Evolutionary conservation across 2,888 invertebrate species (phyloP), one percentile per base, ranked within the genome.

Genomic region (Drosophila melanosoma): DNA sequence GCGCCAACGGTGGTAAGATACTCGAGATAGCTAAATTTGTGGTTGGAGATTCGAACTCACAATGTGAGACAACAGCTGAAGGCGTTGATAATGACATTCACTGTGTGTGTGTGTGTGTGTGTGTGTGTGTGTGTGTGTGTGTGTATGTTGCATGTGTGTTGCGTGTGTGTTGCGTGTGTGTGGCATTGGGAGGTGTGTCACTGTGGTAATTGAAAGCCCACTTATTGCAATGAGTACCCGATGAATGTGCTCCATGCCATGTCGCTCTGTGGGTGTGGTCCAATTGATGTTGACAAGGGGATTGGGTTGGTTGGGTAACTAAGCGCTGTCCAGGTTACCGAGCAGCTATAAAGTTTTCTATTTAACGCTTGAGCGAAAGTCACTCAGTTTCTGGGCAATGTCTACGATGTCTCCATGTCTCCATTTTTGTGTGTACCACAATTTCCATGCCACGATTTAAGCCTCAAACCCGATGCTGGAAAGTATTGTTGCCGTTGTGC

Each of bases 131-230:
- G 29, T 29, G 29, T 20, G 15, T 7, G 48, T 17, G 29, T 29
- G 29, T 20, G 15, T 7, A 26, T 17, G 49, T 2, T 26, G 38
- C 15, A n/a, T 6, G 29, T n/a, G 51, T 51, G 29, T n/a, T 29
- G 6, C 29, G 0, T 20, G 15, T 7, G 48, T 17, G 49, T 2
- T 26, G 38, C 15, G 11, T 6, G 29, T n/a, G 51, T 17, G 20
- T 20, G 49, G 1, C 57, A 2, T 52, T 26, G 38, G 68, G 17
- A 36, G 64, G 49, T 53, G 61, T 56, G 57, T 53, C 66, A 64
- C 67, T 67, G 83, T 79, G 86, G 80, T 87, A 87, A 87, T 87
- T 87, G 88, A 87, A 88, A 86, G 88, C 77, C 83, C 81, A 85
- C 88, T 87, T 85, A 86, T 74, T 77, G 74, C 71, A 87, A 73